phyloP scores from a whole-genome alignment of 1,140 invertebrate species.

The Uloborus diversus region DNA sequence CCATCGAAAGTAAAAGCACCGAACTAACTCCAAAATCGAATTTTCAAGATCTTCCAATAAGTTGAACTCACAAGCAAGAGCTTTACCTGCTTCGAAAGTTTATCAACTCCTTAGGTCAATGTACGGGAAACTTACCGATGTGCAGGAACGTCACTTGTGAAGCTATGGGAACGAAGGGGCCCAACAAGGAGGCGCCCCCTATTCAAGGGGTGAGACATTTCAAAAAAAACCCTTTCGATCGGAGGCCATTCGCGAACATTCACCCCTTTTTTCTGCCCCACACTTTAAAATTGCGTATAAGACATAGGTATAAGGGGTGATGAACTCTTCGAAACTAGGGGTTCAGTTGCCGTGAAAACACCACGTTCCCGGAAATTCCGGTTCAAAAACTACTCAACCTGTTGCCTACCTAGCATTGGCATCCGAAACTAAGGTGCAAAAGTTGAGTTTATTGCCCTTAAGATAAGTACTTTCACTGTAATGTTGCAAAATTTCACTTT shows the following conservation, averaged over 20 bases:
- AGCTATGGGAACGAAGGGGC: conserved; percentile 47
- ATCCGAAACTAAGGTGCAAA: conserved; percentile 44
- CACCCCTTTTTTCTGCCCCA: conserved; percentile 34
- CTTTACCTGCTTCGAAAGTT: neutral
- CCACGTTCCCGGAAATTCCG: conserved; percentile 20
- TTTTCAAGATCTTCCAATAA: too few species aligned
- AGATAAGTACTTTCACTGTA: conserved; percentile 17
- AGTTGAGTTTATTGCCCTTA: conserved; percentile 22
- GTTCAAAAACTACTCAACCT: conserved; percentile 35
- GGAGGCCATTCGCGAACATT: conserved; percentile 32
- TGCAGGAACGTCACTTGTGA: conserved; percentile 25
- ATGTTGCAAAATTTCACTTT: neutral
- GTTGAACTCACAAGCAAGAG: too few species aligned
- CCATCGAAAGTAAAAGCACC: too few species aligned
- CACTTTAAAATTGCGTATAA: neutral
- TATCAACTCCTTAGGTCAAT: conserved; percentile 2
- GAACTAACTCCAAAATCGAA: too few species aligned
- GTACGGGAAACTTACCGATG: conserved; percentile 2
- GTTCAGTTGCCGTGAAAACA: conserved; percentile 18
- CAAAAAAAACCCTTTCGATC: conserved; percentile 13
- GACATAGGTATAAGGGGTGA: conserved; percentile 29
- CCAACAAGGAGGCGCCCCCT: neutral
- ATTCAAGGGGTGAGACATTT: neutral
- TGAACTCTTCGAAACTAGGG: conserved; percentile 9
- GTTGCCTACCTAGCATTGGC: conserved; percentile 10